A percentile compares a stretch with the other conserved stretches of the same genome.
These are phyloP conservation scores for Notodonta ziczac DNA, from an alignment of 2,888 invertebrate species.

Conservation along the genomic window DNA sequence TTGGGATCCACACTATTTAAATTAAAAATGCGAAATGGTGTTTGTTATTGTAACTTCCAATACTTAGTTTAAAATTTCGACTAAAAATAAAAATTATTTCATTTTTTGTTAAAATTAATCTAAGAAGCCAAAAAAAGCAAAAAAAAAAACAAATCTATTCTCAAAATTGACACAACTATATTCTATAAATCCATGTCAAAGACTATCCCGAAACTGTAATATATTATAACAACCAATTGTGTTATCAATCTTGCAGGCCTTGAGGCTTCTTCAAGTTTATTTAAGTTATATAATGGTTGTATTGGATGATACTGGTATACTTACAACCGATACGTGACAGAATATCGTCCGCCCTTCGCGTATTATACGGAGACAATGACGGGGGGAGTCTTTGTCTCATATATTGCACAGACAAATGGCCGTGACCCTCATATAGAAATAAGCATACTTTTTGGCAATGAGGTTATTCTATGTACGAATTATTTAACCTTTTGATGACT, in stretches of 20 bases:
- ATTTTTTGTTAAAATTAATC: too few relatives aligned
- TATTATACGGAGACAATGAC: constrained; percentile 5
- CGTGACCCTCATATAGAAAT: too few relatives aligned
- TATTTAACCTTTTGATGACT: too few relatives aligned
- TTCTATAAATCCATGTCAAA: constrained; percentile 20
- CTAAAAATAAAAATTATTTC: too few relatives aligned
- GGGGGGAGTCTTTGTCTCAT: not conserved
- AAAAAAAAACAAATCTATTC: not conserved
- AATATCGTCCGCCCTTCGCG: constrained; percentile 2
- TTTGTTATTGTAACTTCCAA: too few relatives aligned
- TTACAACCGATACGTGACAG: constrained; percentile 24
- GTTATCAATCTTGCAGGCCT: constrained; percentile 49
- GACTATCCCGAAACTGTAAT: constrained; percentile 49
- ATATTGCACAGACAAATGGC: not conserved
- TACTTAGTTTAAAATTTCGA: too few relatives aligned
- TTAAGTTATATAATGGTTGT: constrained; percentile 36
- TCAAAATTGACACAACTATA: constrained; percentile 22
- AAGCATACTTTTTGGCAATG: too few relatives aligned
- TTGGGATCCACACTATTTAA: too few relatives aligned
- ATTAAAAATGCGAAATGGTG: too few relatives aligned
- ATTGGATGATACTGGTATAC: constrained; percentile 24
- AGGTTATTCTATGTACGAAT: too few relatives aligned
- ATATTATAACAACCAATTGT: constrained; percentile 50
- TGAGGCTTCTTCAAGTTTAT: constrained; percentile 40
- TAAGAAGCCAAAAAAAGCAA: too few relatives aligned